A percentile compares a stretch with the other conserved stretches of the same genome.
phyloP scores from a whole-genome alignment of 64 coral and sea anemone genomes.

The Anthopleura sola region DNA sequence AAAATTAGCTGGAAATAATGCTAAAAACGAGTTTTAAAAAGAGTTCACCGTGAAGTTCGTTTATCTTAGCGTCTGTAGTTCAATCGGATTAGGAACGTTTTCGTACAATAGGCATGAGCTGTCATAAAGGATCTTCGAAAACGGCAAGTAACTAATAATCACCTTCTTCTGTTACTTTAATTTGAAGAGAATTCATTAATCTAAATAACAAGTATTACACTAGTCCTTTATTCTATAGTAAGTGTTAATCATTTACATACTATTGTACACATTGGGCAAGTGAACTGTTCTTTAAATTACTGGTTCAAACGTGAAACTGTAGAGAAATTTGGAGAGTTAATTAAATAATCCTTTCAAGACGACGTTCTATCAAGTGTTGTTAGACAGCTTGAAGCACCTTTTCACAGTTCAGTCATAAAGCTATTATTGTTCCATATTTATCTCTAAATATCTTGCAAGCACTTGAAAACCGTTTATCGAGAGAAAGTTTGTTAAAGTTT shows the following conservation, averaged over 20 bases:
- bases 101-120: background rate
- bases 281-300: background rate
- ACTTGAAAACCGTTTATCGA: background rate
- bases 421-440: background rate
- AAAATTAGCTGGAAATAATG: background rate
- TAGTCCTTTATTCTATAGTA: background rate
- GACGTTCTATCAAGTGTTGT: background rate
- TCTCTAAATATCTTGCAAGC: background rate
- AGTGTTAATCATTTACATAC: background rate
- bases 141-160: background rate
- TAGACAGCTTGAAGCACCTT: background rate
- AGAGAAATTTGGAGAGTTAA: slow-evolving; percentile 8
- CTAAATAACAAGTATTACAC: background rate
- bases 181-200: background rate
- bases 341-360: background rate
- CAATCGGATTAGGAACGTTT: slow-evolving; percentile 3
- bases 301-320: background rate
- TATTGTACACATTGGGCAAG: background rate
- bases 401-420: background rate
- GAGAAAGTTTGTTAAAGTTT: too few relatives aligned
- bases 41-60: background rate
- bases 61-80: background rate
- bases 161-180: slow-evolving; percentile 9
- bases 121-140: background rate
- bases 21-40: background rate